Conservation (phyloP, 1,140 invertebrate species). For the Papilio aristodemus region DNA sequence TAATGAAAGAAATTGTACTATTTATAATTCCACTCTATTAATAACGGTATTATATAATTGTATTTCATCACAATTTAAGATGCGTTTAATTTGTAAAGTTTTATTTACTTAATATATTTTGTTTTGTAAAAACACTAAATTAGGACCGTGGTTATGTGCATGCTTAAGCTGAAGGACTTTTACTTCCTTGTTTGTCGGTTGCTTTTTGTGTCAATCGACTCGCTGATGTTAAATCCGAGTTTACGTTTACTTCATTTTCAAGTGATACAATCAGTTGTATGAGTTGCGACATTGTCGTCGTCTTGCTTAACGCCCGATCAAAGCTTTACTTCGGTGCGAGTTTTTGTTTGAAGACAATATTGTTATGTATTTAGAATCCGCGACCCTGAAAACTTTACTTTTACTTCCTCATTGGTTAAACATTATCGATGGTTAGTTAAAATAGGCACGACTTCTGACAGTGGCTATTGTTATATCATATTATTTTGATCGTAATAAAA, state of each 20-base stretch:
- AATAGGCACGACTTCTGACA: constrained; percentile 19
- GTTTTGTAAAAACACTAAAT: constrained; percentile 54
- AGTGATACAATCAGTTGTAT: constrained; percentile 52
- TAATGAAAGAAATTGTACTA: no score
- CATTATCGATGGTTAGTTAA: constrained; percentile 25
- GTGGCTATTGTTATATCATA: constrained; percentile 7
- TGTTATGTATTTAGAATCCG: constrained; percentile 41
- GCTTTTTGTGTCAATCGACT: constrained; percentile 22
- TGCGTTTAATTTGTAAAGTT: constrained; percentile 21
- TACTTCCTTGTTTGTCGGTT: constrained; percentile 58
- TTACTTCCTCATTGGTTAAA: constrained; percentile 64
- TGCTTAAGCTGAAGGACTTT: constrained; percentile 67
- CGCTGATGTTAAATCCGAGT: constrained; percentile 49
- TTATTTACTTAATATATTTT: constrained; percentile 41
- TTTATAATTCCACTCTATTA: no score
- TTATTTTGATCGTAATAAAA: constrained; percentile 8
- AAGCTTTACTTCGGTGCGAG: constrained; percentile 36
- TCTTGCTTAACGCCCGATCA: constrained; percentile 43
- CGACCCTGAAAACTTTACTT: constrained; percentile 61
- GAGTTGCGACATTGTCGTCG: constrained; percentile 54
- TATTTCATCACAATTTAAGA: no score
- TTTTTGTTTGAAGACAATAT: constrained; percentile 47
- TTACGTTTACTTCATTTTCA: constrained; percentile 50
- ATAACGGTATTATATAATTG: no score
- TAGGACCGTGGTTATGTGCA: constrained; percentile 44